Evolutionary conservation across 2,797 vertebrate genomes (phyloP), one percentile per base, ranked within the genome.

Genomic region (Anniella stebbinsi): DNA sequence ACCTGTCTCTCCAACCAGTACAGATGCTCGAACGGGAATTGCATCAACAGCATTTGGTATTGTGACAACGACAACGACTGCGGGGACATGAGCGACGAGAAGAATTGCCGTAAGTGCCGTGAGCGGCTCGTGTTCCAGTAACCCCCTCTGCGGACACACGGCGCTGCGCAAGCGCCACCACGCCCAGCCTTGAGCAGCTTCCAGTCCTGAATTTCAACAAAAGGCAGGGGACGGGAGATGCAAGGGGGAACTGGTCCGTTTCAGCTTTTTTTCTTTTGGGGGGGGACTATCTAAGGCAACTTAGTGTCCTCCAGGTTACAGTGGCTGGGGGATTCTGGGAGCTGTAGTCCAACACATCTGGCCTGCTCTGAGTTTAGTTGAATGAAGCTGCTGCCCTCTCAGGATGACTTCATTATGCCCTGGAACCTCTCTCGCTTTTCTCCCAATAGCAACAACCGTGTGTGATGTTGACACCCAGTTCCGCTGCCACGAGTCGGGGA

Each of bases 11-110:
- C 98, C 0, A 99, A 98, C 96, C 99, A 99, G 97, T 99, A 99
- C 95, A 97, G 97, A 94, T 99, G 99, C 95, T 98, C 97, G 92
- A 99, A 99, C 0, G 99, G 99, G 54, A 98, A 98, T 93, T 99
- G 99, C 96, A 99, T 99, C 96, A 99, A 98, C 97, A 99, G 98
- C 97, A 99, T 99, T 92, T 99, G 99, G 99, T 98, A 98, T 94
- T 99, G 99, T 4, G 99, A 99, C 96, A 98, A 98, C 0, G 99
- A 99, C 96, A 98, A 99, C 0, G 99, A 99, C 98, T 99, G 99
- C 0, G 99, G 99, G 6, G 99, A 99, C 97, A 99, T 99, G 98
- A 99, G 99, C 0, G 99, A 99, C 0, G 99, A 99, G 94, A 98
- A 96, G 89, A 98, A 99, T 95, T 99, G 99, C 95, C 99, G 99